These are phyloP conservation scores for Sceliomorpha sp. DNA, from an alignment of 2,888 invertebrate species.

Conservation along the genomic window DNA sequence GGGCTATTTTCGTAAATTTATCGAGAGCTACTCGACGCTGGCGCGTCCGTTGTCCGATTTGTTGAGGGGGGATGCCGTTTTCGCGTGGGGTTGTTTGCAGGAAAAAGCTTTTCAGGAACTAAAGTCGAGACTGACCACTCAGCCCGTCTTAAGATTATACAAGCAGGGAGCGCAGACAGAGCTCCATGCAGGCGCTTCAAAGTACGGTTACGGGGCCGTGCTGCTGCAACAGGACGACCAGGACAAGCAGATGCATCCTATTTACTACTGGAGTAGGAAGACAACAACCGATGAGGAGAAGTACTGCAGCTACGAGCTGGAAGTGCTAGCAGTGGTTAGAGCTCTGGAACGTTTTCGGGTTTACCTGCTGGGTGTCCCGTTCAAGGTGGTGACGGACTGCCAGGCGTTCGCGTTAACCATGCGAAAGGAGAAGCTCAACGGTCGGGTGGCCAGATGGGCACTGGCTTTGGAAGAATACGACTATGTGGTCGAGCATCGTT, in stretches of 20 bases:
- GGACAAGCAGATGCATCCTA: neutral
- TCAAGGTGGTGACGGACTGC: no score
- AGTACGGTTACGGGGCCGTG: neutral
- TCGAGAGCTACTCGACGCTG: neutral
- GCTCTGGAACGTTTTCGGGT: no score
- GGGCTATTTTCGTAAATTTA: no score
- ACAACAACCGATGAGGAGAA: neutral
- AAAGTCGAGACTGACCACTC: neutral
- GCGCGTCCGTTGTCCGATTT: constrained; percentile 1
- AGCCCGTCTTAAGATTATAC: neutral
- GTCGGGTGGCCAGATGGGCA: no score
- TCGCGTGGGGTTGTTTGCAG: neutral
- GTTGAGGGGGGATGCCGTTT: neutral
- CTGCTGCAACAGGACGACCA: neutral
- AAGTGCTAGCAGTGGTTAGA: no score
- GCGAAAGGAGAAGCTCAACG: no score
- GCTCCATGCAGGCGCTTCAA: no score
- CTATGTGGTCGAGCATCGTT: no score
- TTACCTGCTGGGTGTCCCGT: no score
- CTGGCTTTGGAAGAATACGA: no score
- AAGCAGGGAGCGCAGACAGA: neutral
- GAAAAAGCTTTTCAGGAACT: neutral
- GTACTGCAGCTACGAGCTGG: no score
- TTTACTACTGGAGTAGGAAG: neutral
- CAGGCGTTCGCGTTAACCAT: no score